Evolutionary conservation across 2,797 vertebrate species (phyloP).

Genomic region (Gymnoscopelus braueri): DNA sequence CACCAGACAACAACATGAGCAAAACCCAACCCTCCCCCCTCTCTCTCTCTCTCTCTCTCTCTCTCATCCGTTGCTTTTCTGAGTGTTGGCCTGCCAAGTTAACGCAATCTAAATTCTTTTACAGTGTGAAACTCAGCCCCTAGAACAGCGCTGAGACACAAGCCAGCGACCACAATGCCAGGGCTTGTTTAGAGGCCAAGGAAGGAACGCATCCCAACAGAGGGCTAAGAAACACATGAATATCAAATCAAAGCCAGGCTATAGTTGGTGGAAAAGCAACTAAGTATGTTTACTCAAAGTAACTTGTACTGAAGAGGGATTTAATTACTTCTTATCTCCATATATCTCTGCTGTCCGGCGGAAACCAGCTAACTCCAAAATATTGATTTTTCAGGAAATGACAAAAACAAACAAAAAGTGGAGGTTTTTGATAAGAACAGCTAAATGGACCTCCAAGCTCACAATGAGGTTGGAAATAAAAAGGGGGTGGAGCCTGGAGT

Average conservation of each 20-base stretch:
- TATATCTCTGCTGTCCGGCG: no score
- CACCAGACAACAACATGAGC: not conserved
- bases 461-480: no score
- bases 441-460: no score
- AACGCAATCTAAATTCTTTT: conserved; percentile 43
- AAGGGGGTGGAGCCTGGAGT: no score
- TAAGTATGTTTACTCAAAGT: no score
- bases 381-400: no score
- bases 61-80: not conserved
- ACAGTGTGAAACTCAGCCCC: conserved; percentile 35
- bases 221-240: conserved; percentile 38
- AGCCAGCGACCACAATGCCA: conserved; percentile 58
- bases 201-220: not conserved
- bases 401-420: no score
- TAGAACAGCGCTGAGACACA: conserved; percentile 33
- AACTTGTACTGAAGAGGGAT: no score
- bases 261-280: not conserved
- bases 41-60: not conserved
- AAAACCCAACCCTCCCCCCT: not conserved
- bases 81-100: conserved; percentile 15
- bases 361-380: no score
- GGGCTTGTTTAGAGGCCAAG: conserved; percentile 49
- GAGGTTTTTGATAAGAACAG: no score
- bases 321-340: no score
- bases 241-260: conserved; percentile 50